Evolutionary conservation across 2,113 vertebrate species (phyloP).

Genomic region (Nesogale talazaci): DNA sequence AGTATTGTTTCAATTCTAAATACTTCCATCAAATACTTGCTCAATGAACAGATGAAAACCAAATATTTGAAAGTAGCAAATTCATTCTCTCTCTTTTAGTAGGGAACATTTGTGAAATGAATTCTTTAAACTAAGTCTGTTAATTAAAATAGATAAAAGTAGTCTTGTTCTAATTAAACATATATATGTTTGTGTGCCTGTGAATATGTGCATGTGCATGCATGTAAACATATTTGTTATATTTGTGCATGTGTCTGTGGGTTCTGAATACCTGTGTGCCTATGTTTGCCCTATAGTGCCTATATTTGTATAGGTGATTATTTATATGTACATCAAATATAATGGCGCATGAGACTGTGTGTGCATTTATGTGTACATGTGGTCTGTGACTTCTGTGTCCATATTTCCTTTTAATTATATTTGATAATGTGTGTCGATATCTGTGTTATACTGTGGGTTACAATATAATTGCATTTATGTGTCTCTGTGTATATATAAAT

Average conservation of each 20-base stretch:
- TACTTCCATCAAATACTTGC: neutral
- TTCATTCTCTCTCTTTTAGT: neutral
- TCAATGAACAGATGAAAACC: neutral
- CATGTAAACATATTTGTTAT: neutral
- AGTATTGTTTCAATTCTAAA: neutral
- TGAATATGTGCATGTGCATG: neutral
- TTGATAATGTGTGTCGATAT: too few relatives aligned
- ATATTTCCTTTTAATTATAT: too few relatives aligned
- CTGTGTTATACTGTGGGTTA: too few relatives aligned
- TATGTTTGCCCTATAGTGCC: neutral
- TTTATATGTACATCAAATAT: too few relatives aligned
- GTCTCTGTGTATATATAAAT: too few relatives aligned
- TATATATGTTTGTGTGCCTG: neutral
- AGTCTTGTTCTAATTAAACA: slow-evolving; percentile 13
- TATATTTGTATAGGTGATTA: neutral
- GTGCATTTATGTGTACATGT: too few relatives aligned
- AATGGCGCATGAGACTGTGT: too few relatives aligned
- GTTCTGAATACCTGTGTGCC: neutral
- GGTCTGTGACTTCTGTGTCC: too few relatives aligned
- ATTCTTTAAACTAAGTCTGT: neutral
- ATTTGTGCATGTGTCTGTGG: neutral
- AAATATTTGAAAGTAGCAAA: neutral
- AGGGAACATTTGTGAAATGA: neutral
- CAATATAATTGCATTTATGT: too few relatives aligned
- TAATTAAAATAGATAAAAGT: neutral